Percentiles rank a stretch among this genome's conserved stretches.
These are phyloP conservation scores for Beaufortia kweichowensis DNA, from an alignment of 2,113 vertebrate genomes.

Conservation along the genomic window DNA sequence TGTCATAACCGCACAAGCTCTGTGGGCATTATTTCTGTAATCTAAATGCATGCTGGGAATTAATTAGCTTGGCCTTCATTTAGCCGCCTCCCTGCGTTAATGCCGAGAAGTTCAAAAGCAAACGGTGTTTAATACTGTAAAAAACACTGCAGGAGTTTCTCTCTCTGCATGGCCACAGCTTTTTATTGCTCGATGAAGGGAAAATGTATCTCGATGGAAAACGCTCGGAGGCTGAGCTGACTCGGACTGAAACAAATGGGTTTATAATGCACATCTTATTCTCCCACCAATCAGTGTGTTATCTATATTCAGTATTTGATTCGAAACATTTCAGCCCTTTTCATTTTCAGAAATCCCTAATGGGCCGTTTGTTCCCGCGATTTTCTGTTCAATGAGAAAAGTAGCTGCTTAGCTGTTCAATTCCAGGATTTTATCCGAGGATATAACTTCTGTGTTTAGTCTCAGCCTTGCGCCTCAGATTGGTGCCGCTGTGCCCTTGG, in stretches of 20 bases:
- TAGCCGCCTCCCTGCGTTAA: constrained; percentile 27
- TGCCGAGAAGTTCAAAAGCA: constrained; percentile 28
- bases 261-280: neutral
- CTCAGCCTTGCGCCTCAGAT: neutral
- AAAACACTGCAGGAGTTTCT: neutral
- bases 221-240: neutral
- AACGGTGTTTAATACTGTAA: constrained; percentile 9
- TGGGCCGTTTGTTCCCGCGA: neutral
- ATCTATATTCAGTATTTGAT: neutral
- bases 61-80: constrained; percentile 36
- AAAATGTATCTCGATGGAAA: constrained; percentile 9
- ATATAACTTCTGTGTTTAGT: neutral
- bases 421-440: constrained; percentile 15
- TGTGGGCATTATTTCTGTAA: constrained; percentile 13
- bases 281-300: neutral
- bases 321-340: neutral
- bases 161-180: neutral
- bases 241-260: constrained; percentile 3
- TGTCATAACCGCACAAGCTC: constrained; percentile 19
- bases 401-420: constrained; percentile 8
- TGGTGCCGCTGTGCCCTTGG: neutral
- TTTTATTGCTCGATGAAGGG: constrained; percentile 8
- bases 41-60: constrained; percentile 35
- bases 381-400: neutral
- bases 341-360: neutral